Base-by-base conservation (phyloP, 1,140 invertebrate genomes). In the Anthonomus grandis region DNA sequence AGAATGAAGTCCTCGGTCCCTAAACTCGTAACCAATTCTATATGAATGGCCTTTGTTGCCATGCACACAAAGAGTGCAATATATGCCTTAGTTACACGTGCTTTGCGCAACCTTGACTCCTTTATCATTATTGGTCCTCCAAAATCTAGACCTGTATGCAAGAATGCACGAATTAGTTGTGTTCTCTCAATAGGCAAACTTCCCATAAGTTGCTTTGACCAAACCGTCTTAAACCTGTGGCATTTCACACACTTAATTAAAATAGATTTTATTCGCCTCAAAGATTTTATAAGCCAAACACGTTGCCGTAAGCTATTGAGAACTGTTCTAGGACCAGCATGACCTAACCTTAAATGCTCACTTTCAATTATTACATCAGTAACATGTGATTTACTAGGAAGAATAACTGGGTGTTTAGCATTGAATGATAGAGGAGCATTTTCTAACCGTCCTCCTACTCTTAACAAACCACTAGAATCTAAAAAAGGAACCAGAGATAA, bases 1-100 rank as follows among this genome's bases (percentile, higher is more conserved):
- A 64, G 62, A 13, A 78, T 39, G 46, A 75, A 76, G 0, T 64
- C 64, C 21, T 73, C 65, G 0, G 74, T 73, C 2, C 64, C 52
- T 4, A 78, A 49, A 3, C 62, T 64, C 8, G 63, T 59, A 0
- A 66, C 71, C 0, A 74, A n/a, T 52, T 79, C 76, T 1, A 79
- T 17, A 52, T 80, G 76, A 1, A 79, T 61, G 0, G 75, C 76
- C 49, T 75, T 62, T 4, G 67, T 71, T 39, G 48, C 66, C 34
- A 62, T 37, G 45, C 75, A 75, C 0, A 72, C 68, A 45, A 76
- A 76, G 5, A 79, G 10, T 4, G 62, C 69, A 4, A 72, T 62
- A 39, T 70, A 77, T 6, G 55, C 42, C 58, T 76, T 76, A 13
- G 38, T 59, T 4, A 62, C 12, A 25, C 60, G 48, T 18, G 25